Conservation (phyloP, 2,888 invertebrate genomes). For the Cordilura impudica region DNA sequence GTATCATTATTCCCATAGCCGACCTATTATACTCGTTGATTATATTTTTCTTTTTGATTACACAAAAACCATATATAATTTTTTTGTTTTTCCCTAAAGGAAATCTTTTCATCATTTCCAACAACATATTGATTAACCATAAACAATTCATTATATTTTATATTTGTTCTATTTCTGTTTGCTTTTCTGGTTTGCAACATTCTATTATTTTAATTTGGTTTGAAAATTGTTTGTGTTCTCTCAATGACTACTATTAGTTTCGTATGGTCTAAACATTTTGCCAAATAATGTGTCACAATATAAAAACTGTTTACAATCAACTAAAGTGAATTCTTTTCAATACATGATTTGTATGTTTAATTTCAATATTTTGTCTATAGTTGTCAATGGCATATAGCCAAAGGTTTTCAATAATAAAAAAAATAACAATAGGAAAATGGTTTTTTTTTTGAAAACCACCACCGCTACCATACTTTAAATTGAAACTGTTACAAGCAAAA, state of each 20-base stretch:
- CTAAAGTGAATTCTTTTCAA: slow-evolving; percentile 53
- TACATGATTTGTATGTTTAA: slow-evolving; percentile 11
- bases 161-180: neutral
- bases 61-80: neutral
- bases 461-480: neutral
- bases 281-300: slow-evolving; percentile 72
- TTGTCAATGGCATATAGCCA: neutral
- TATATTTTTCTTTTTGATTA: no score
- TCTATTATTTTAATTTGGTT: no score
- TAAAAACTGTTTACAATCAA: slow-evolving; percentile 62
- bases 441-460: neutral
- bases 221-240: no score
- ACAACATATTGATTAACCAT: neutral
- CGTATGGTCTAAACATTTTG: slow-evolving; percentile 61
- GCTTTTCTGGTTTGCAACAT: neutral
- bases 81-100: neutral
- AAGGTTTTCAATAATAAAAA: neutral
- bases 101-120: neutral
- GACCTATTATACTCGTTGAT: no score
- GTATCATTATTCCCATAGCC: no score
- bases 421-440: neutral
- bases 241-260: neutral
- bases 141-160: neutral
- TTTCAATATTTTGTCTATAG: slow-evolving; percentile 18
- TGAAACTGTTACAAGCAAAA: neutral